Evolutionary conservation across 2,797 vertebrate genomes (phyloP), one percentile per base, ranked within the genome.

Genomic region (Alosa sapidissima): DNA sequence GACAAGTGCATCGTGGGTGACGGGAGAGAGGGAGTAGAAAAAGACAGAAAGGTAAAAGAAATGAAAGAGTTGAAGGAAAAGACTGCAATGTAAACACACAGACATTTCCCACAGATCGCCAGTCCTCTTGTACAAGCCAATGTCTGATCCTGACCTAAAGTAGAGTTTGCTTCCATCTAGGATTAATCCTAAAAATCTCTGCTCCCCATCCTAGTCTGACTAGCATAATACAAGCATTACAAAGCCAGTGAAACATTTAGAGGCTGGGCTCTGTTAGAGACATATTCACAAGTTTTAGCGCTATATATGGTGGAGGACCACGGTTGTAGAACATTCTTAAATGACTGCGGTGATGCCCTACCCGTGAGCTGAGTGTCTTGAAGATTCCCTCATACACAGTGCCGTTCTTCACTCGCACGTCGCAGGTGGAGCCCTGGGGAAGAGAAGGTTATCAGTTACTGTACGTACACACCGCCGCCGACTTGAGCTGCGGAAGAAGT

Each of bases 351-450:
- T 62, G 87, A 41, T 1, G 47, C 89, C 95, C 95, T 91, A 98
- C 97, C 95, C 96, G 95, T 86, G 97, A 97, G 90, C 97, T 98
- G 85, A 98, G 91, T 0, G 97, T 98, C 92, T 98, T 98, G 89
- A 98, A 98, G 87, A 98, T 95, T 68, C 97, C 97, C 91, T 98
- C 97, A 84, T 96, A 98, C 28, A 96, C 90, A 84, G 89, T 96
- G 83, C 97, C 97, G 85, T 97, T 98, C 92, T 97, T 98, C 91
- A 98, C 97, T 89, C 95, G 95, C 81, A 98, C 94, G 75, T 98
- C 97, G 92, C 97, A 98, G 82, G 96, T 97, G 54, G 97, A 98
- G 51, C 97, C 97, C 97, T 98, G 85, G 14, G 33, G 86, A 41
- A 85, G 83, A 28, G 85, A 14, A 28, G 28, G 28, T 28, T 28